These are phyloP conservation scores for Ichneumoninae sp. DNA, from an alignment of 2,888 invertebrate genomes.

Conservation along the genomic window DNA sequence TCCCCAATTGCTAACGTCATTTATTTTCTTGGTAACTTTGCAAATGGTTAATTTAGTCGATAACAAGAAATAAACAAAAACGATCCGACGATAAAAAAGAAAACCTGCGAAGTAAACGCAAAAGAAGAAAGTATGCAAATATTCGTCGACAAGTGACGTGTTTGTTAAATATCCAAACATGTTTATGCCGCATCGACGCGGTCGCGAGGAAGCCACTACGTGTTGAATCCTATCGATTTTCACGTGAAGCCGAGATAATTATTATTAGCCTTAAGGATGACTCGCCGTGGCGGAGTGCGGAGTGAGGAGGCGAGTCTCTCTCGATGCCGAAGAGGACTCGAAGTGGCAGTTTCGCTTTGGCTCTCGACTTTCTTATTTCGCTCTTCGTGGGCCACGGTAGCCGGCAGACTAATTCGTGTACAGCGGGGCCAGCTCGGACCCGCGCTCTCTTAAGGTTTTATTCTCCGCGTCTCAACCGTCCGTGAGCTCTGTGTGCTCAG, in stretches of 20 bases:
- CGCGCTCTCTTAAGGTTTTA: slow-evolving; percentile 30
- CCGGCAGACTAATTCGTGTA: slow-evolving; percentile 14
- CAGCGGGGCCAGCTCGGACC: slow-evolving; percentile 2
- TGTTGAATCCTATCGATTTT: slow-evolving; percentile 14
- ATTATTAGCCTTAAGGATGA: slow-evolving; percentile 48
- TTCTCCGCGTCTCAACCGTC: slow-evolving; percentile 29
- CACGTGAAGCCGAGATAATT: slow-evolving; percentile 15
- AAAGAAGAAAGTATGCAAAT: background rate
- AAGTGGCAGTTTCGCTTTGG: slow-evolving; percentile 60
- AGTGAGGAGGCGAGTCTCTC: slow-evolving; percentile 9
- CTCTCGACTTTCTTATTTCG: slow-evolving; percentile 2
- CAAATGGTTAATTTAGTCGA: too few relatives aligned
- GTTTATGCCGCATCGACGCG: background rate
- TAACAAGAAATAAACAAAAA: background rate
- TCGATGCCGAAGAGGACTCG: slow-evolving; percentile 16
- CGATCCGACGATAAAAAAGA: background rate
- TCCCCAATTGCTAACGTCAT: too few relatives aligned
- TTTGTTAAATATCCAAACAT: background rate
- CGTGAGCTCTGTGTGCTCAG: slow-evolving; percentile 30
- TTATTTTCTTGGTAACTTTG: too few relatives aligned
- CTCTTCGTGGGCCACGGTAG: slow-evolving; percentile 27
- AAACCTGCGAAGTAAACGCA: background rate
- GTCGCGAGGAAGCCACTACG: background rate
- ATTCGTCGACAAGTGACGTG: background rate
- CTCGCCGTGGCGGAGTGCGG: background rate